Conservation (phyloP, 2,797 vertebrate genomes). For the Notolabrus celidotus region DNA sequence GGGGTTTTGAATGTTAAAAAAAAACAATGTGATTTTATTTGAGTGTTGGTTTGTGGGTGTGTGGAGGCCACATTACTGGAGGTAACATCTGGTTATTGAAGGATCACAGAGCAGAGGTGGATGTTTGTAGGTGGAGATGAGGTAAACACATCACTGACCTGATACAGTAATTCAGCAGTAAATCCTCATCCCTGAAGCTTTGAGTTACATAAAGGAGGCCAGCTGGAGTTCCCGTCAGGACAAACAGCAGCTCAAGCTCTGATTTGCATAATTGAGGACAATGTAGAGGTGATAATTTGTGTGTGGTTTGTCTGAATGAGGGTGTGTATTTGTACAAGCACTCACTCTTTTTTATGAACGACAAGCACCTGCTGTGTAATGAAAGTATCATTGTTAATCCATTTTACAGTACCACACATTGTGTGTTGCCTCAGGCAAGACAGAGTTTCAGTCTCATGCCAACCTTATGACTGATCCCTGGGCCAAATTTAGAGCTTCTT, state of each 20-base stretch:
- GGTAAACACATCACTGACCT: conserved; percentile 11
- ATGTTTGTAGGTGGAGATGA: conserved; percentile 28
- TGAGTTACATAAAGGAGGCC: conserved; percentile 38
- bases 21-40: conserved; percentile 19
- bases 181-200: conserved; percentile 27
- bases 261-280: conserved; percentile 56
- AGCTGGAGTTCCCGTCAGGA: conserved; percentile 13
- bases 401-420: conserved; percentile 19
- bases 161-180: not conserved
- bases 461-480: conserved; percentile 48
- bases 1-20: conserved; percentile 31
- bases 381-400: conserved; percentile 13
- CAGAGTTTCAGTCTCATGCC: conserved; percentile 43
- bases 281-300: conserved; percentile 23
- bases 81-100: conserved; percentile 26
- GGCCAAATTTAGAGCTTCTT: conserved; percentile 40
- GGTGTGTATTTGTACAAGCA: not conserved
- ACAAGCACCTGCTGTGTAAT: conserved; percentile 21
- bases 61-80: conserved; percentile 11
- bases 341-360: not conserved
- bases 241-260: conserved; percentile 5
- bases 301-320: conserved; percentile 18
- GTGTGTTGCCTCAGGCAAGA: conserved; percentile 15
- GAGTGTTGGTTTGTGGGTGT: conserved; percentile 2
- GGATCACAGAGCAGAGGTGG: conserved; percentile 10